phyloP scores from a whole-genome alignment of 2,888 invertebrate genomes.

The Acanthosepion esculentum region DNA sequence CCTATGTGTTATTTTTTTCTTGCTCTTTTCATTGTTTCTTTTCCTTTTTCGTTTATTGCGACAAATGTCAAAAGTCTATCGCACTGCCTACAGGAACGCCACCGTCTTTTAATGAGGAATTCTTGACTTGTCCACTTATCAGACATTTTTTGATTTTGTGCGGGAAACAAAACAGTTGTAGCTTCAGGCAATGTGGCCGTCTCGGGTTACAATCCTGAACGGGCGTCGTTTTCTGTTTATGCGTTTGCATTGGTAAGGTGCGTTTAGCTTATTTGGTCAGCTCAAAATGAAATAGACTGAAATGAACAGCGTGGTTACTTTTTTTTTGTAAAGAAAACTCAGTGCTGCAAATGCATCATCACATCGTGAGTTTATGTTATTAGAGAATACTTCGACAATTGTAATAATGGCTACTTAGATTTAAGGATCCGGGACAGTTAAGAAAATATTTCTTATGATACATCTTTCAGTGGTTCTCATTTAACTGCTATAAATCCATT shows the following conservation, averaged over 20 bases:
- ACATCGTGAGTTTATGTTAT: too few relatives aligned
- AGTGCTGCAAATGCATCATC: too few relatives aligned
- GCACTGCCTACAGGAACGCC: not conserved
- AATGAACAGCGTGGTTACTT: too few relatives aligned
- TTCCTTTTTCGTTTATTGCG: not conserved
- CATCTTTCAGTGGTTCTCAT: too few relatives aligned
- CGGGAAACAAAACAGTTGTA: slow-evolving; percentile 8
- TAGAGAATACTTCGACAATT: too few relatives aligned
- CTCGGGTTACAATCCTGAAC: not conserved
- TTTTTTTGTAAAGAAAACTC: too few relatives aligned
- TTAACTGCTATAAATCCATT: too few relatives aligned
- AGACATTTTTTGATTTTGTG: not conserved
- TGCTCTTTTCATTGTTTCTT: not conserved
- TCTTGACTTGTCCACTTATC: slow-evolving; percentile 5
- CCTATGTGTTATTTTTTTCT: not conserved
- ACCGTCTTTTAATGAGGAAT: not conserved
- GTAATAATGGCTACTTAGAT: too few relatives aligned
- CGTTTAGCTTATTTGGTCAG: not conserved
- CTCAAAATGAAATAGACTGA: not conserved
- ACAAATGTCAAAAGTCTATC: not conserved
- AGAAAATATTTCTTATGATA: too few relatives aligned
- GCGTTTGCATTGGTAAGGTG: not conserved
- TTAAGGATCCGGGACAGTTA: too few relatives aligned
- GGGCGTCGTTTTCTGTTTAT: not conserved
- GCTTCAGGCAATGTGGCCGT: not conserved